Base-by-base conservation (phyloP, 2,797 vertebrate genomes). In the Arrhamphus sclerolepis region DNA sequence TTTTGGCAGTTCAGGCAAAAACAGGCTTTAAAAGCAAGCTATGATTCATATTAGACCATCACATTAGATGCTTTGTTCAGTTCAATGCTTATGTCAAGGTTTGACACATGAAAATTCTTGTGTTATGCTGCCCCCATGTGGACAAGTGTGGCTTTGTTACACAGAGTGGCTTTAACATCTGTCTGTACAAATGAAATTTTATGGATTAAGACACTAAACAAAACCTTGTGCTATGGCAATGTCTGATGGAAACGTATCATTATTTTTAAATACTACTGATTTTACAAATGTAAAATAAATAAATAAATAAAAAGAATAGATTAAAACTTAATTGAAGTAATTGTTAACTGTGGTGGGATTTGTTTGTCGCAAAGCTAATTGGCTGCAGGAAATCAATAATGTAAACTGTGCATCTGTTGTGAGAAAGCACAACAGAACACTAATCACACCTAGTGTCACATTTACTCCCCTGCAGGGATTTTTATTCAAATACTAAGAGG, bases 391-490 rank as follows among this genome's bases (percentile, higher is more conserved):
- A 73, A 73, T 80, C 66, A 73, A 80, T 59, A 53, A 62, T 59
- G 62, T 51, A 55, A 68, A 68, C 42, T 57, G 68, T 56, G 46
- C 81, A 81, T 66, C 83, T 80, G 76, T 67, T 70, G 55, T 17
- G 11, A 61, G 67, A 62, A 38, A 65, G 24, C 38, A 46, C 49
- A 52, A 18, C 71, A 58, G 50, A 50, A 53, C 55, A 41, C 56
- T 70, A 65, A 65, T 66, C 72, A 73, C 72, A 77, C 51, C 74
- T 18, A 59, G 49, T 77, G 75, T 72, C 75, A 72, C 62, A 14
- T 75, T 77, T 46, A 51, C 17, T 63, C 34, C 51, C 53, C 64
- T 39, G 47, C n/a, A 28, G 79, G 69, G 62, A 55, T 18, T 60
- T 62, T 43, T 17, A 74, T 70, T 61, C 48, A 63, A 52, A 83